Evolutionary conservation across 1,140 invertebrate species (phyloP).

Genomic region (Cyclina sinensis): DNA sequence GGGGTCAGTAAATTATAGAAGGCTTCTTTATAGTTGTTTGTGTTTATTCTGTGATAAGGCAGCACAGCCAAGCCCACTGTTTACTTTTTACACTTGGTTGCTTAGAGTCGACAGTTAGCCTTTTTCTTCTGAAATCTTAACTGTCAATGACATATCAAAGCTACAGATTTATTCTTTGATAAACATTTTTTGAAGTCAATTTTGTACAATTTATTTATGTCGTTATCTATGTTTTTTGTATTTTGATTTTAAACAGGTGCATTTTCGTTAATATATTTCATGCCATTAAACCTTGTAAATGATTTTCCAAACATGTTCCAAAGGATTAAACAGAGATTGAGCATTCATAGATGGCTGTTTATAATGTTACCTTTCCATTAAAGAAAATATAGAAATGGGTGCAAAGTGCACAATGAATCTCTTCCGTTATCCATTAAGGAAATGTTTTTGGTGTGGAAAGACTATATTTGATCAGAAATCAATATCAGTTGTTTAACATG

Average conservation of each 20-base stretch:
- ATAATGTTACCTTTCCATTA: conserved; percentile 2
- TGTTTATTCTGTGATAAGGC: no score
- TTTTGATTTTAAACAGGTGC: conserved; percentile 8
- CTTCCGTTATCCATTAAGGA: background rate
- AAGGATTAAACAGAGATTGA: background rate
- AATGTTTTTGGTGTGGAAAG: no score
- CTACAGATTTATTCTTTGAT: conserved; percentile 7
- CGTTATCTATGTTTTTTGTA: background rate
- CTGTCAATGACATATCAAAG: conserved; percentile 20
- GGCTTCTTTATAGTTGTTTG: no score
- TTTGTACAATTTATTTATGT: conserved; percentile 9
- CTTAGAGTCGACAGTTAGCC: no score
- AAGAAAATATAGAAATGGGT: background rate
- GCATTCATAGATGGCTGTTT: background rate
- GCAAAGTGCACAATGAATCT: background rate
- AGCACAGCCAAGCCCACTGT: no score
- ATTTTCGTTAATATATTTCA: background rate
- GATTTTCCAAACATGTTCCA: background rate
- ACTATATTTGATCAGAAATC: no score
- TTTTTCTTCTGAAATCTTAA: background rate
- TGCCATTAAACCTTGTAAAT: background rate
- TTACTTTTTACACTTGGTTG: no score
- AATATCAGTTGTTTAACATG: no score
- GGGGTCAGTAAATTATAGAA: no score
- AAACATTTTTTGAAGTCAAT: background rate